Conservation (phyloP, 2,797 vertebrate species). For the Atherinosoma microstoma region DNA sequence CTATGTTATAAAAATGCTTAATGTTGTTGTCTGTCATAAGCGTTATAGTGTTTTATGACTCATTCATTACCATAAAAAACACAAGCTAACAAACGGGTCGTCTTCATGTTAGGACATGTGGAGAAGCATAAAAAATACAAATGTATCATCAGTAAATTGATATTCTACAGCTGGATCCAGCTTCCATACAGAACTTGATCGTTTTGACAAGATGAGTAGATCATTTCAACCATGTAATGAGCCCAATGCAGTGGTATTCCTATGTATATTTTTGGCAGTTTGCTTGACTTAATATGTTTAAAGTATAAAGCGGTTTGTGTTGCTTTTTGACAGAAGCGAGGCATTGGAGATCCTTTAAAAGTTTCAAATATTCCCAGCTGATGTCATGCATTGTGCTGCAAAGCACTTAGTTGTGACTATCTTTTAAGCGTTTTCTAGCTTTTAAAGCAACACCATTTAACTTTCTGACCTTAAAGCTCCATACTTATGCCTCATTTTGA, state of each 20-base stretch:
- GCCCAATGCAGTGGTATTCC: neutral
- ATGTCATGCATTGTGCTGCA: neutral
- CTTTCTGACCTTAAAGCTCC: neutral
- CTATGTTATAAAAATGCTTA: neutral
- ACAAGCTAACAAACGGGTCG: neutral
- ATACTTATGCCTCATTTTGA: neutral
- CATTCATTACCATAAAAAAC: neutral
- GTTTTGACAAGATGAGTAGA: neutral
- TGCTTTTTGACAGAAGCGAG: too few species aligned
- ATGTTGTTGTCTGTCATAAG: neutral
- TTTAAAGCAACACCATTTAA: neutral
- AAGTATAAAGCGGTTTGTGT: neutral
- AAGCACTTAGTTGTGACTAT: neutral
- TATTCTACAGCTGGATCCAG: neutral
- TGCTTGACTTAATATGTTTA: neutral
- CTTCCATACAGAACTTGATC: constrained; percentile 22
- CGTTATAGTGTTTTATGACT: neutral
- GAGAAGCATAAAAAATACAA: neutral
- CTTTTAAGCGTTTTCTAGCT: neutral
- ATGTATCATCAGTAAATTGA: neutral
- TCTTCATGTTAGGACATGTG: constrained; percentile 12
- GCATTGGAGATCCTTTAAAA: neutral
- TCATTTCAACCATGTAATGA: neutral
- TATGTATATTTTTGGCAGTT: neutral
- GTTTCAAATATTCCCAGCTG: neutral